Evolutionary conservation across 2,113 vertebrate species (phyloP), one percentile per base, ranked within the genome.

Genomic region (Trematomus loennbergii): DNA sequence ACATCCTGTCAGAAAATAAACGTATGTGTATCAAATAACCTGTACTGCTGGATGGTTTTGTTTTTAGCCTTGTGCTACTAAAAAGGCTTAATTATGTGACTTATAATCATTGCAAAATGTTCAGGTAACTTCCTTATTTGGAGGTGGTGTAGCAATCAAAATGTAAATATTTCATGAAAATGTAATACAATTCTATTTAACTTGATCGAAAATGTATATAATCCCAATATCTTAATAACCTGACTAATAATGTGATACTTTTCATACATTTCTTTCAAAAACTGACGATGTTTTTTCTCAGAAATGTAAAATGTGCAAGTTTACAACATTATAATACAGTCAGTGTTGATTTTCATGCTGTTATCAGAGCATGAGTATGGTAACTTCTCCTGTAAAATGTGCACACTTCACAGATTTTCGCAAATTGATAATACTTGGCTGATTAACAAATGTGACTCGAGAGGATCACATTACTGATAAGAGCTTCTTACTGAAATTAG

Each of bases 401-500:
- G 0, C 62, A 29, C 9, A 10, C 70, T 2, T 76, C 58, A n/a
- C 9, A 16, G n/a, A 55, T 22, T 36, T 12, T 10, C 36, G 25
- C 29, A 55, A 16, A 17, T 20, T 78, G 13, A 63, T 49, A 29
- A 62, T 5, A 17, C 65, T n/a, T 22, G 2, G 43, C 57, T 11
- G 50, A 82, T 61, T 71, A 62, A 25, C 1, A 13, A n/a, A 33
- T 52, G 61, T 52, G 48, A 62, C 11, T 25, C 17, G 25, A 20
- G 18, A 33, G 12, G 22, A 66, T 68, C 46, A 73, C 7, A 73
- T 71, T 46, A 25, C 29, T 46, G 45, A 76, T 75, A 43, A 60
- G 9, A 43, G 49, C 22, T 36, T 78, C 15, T 68, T 2, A 22
- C 49, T 53, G 13, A 9, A 58, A 73, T 61, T 45, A 50, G 54